Evolutionary conservation across 2,888 invertebrate genomes (phyloP).

Genomic region (Callinectes sapidus): DNA sequence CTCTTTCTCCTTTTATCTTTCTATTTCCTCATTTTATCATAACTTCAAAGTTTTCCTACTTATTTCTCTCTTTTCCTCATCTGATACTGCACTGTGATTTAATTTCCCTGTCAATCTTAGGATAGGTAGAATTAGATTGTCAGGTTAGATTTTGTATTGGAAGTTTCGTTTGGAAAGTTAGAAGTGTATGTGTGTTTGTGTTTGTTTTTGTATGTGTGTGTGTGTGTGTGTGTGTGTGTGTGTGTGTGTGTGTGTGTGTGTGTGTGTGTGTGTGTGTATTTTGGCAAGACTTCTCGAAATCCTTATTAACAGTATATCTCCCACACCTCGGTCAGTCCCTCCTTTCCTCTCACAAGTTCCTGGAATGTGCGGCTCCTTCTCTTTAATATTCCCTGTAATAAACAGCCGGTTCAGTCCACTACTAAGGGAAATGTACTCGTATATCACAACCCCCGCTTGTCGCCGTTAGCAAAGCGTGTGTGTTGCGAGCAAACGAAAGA

Average conservation of each 20-base stretch:
- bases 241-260: conserved; percentile 18
- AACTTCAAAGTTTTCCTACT: too few species aligned
- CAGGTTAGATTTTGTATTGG: background rate
- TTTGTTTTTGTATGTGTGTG: conserved; percentile 9
- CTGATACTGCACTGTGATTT: background rate
- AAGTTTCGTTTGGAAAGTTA: background rate
- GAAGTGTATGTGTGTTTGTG: conserved; percentile 25
- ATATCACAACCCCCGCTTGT: background rate
- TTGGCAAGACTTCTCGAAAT: background rate
- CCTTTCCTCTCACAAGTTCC: background rate
- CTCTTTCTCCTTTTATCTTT: too few species aligned
- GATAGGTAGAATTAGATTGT: background rate
- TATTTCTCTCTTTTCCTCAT: background rate
- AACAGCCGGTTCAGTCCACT: background rate
- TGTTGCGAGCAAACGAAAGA: background rate
- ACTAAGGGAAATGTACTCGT: too few species aligned
- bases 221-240: conserved; percentile 34
- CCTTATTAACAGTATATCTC: background rate
- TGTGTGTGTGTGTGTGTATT: background rate
- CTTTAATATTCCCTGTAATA: background rate
- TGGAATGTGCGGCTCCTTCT: background rate
- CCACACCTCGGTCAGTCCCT: background rate
- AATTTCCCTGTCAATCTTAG: background rate
- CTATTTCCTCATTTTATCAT: too few species aligned
- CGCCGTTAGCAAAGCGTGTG: background rate